Percentiles rank a stretch among this genome's conserved stretches.
phyloP scores from a whole-genome alignment of 2,888 invertebrate species.

The Zhengitettix transpicula region DNA sequence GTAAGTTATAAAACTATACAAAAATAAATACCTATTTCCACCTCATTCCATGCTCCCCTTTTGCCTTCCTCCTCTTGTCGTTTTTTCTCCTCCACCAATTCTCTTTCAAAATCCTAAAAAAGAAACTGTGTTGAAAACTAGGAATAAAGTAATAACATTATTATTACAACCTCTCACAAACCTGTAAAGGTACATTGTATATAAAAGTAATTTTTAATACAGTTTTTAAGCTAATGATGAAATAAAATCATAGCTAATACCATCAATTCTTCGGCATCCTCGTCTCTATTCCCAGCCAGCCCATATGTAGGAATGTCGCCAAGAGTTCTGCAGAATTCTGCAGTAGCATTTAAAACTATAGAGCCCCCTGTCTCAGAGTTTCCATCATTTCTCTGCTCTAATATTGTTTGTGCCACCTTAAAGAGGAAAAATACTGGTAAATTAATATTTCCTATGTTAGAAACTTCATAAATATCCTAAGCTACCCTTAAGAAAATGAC shows the following conservation, averaged over 20 bases:
- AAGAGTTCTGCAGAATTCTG: conserved; percentile 90
- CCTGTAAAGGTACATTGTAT: no score
- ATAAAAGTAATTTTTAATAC: neutral
- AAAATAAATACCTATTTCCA: conserved; percentile 41
- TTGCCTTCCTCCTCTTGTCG: conserved; percentile 35
- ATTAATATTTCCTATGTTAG: neutral
- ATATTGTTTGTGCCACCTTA: conserved; percentile 19
- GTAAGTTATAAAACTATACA: no score
- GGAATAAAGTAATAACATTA: no score
- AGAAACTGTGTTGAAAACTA: conserved; percentile 4
- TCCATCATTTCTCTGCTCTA: conserved; percentile 9
- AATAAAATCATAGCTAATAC: conserved; percentile 21
- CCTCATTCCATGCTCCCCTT: conserved; percentile 68
- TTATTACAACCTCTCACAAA: no score
- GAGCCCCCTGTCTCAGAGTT: conserved; percentile 24
- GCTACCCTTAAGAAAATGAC: neutral
- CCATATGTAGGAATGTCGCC: conserved; percentile 94
- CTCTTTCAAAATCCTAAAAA: conserved; percentile 32
- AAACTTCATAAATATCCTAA: neutral
- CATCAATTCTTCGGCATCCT: conserved; percentile 51
- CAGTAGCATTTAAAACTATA: conserved; percentile 82
- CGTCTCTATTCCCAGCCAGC: conserved; percentile 75
- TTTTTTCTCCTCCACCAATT: conserved; percentile 26
- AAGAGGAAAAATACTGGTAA: conserved; percentile 12
- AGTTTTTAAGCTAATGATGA: neutral